Base-by-base conservation (phyloP, 2,797 vertebrate species). In the Setipinna tenuifilis region DNA sequence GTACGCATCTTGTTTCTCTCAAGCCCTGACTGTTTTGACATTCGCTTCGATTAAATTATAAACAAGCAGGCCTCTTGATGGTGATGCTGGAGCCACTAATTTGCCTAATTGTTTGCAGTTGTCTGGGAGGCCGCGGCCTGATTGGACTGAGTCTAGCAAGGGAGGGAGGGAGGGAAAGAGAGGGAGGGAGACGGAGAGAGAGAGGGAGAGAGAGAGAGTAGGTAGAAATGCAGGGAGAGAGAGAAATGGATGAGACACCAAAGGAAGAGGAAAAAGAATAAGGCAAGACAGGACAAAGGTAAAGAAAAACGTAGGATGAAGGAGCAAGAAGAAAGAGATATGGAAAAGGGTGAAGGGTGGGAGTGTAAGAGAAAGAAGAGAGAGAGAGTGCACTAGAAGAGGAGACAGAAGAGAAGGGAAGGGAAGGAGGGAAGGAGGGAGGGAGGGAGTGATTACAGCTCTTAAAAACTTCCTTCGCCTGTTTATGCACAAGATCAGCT, bases 31-130 rank as follows among this genome's bases (percentile, higher is more conserved):
- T 99, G 98, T 99, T 99, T 99, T 99, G 98, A 99, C 98, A 99
- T 99, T 98, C 98, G 96, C 96, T 98, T 97, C 97, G 97, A 99
- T 99, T 99, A 99, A 98, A 99, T 99, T 99, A 99, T 99, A 99
- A 99, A 99, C 98, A 99, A 99, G 97, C 98, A 98, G 97, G 97
- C 97, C 98, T 98, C 97, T 97, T 98, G 98, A 99, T 99, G 98
- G 98, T 98, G 97, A 98, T 97, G 98, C 97, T 98, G 98, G 98
- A 99, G 98, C 98, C 98, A 99, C 98, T 99, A 98, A 99, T 99
- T 99, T 98, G 96, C 97, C 97, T 99, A 99, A 99, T 99, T 99
- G 98, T 99, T 99, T 99, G 98, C 98, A 99, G 98, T 99, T 99
- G 98, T 99, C 98, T 99, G 98, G 98, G 92, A 95, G 97, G 97